Evolutionary conservation across 2,113 vertebrate species (phyloP).

Genomic region (Cynoglossus semilaevis): DNA sequence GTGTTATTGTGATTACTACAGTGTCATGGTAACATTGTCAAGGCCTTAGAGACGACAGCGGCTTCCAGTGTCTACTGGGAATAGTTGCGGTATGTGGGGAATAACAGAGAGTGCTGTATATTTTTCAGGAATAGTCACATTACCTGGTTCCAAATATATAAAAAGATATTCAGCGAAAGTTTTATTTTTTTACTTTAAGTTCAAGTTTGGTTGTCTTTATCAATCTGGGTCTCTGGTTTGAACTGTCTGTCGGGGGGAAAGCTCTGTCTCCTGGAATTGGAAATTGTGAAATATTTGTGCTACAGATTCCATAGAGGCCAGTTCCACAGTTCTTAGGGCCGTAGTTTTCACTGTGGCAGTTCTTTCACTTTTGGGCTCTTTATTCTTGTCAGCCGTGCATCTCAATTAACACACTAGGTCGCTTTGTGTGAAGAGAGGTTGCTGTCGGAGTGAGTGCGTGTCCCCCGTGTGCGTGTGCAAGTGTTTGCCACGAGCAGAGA

Average conservation of each 20-base stretch:
- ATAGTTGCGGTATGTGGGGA: not conserved
- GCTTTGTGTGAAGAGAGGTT: slow-evolving; percentile 42
- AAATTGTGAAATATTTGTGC: slow-evolving; percentile 56
- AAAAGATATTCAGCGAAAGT: not conserved
- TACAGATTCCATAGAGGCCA: slow-evolving; percentile 55
- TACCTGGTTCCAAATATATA: not conserved
- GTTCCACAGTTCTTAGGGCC: slow-evolving; percentile 41
- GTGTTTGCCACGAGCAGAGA: slow-evolving; percentile 1
- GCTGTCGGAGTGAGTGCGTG: not conserved
- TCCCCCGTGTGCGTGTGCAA: slow-evolving; percentile 3
- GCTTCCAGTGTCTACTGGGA: slow-evolving; percentile 10
- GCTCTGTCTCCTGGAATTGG: slow-evolving; percentile 16
- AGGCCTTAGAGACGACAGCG: slow-evolving; percentile 30
- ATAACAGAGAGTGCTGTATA: not conserved
- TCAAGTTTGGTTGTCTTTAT: not conserved
- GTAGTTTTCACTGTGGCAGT: slow-evolving; percentile 51
- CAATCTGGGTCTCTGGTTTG: not conserved
- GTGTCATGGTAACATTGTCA: slow-evolving; percentile 45
- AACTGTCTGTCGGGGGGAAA: slow-evolving; percentile 1
- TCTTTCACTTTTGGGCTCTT: slow-evolving; percentile 61
- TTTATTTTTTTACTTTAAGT: no score
- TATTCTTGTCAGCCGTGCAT: slow-evolving; percentile 47
- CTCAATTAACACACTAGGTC: slow-evolving; percentile 71
- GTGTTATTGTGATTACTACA: slow-evolving; percentile 19
- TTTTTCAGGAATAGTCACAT: not conserved